phyloP scores from a whole-genome alignment of 2,113 vertebrate species.

The Takifugu flavidus region DNA sequence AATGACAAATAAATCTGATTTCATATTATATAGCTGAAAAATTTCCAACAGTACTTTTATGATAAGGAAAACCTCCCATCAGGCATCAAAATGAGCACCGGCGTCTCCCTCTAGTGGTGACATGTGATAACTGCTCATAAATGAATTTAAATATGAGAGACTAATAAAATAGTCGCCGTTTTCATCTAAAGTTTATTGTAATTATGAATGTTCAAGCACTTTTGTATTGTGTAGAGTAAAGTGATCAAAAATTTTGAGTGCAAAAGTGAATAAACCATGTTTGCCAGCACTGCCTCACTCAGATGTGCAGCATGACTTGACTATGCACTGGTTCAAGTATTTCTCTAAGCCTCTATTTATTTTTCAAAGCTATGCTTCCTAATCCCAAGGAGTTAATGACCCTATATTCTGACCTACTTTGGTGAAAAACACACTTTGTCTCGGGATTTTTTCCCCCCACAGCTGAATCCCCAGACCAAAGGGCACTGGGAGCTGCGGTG shows the following conservation, averaged over 20 bases:
- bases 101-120: no score
- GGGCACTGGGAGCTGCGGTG: not conserved
- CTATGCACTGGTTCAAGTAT: slow-evolving; percentile 24
- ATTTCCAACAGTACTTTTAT: not conserved
- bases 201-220: no score
- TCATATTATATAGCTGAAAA: no score
- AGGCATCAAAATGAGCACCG: not conserved
- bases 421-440: slow-evolving; percentile 25
- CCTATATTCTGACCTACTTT: slow-evolving; percentile 25
- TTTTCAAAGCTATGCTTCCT: slow-evolving; percentile 28
- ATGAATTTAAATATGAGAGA: no score
- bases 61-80: not conserved
- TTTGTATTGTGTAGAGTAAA: no score
- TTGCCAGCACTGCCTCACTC: slow-evolving; percentile 2
- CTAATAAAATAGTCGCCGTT: no score
- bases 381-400: slow-evolving; percentile 42
- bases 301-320: slow-evolving; percentile 17
- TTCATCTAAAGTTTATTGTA: no score
- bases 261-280: no score
- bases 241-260: no score
- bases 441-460: slow-evolving; percentile 15
- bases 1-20: no score
- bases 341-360: slow-evolving; percentile 56
- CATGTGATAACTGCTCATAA: no score
- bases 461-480: slow-evolving; percentile 23